Percentiles rank a stretch among this genome's conserved stretches.
phyloP scores from a whole-genome alignment of 2,888 invertebrate genomes.

The Geotrupes spiniger region DNA sequence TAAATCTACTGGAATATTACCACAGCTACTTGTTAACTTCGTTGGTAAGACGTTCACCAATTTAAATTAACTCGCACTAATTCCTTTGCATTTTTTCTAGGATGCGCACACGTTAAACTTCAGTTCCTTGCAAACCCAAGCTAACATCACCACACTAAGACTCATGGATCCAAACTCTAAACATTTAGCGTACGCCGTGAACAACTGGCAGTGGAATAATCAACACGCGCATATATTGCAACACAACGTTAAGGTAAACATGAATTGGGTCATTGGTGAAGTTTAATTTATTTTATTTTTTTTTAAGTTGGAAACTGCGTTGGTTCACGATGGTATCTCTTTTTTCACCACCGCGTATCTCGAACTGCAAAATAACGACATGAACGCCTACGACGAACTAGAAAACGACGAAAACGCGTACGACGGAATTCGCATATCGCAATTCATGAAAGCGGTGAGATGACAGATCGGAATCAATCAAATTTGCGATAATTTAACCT shows the following conservation, averaged over 20 bases:
- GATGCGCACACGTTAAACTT: constrained; percentile 66
- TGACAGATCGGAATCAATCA: not conserved
- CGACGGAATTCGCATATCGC: constrained; percentile 61
- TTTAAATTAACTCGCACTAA: constrained; percentile 1
- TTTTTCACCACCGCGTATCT: constrained; percentile 58
- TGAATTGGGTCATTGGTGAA: not conserved
- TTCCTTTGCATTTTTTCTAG: constrained; percentile 28
- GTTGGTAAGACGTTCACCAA: constrained; percentile 51
- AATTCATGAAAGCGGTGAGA: constrained; percentile 62
- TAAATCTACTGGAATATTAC: constrained; percentile 72
- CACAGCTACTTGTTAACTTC: constrained; percentile 65
- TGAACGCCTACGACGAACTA: constrained; percentile 23
- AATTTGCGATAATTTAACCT: constrained; percentile 3
- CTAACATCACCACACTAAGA: constrained; percentile 69
- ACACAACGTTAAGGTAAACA: not conserved
- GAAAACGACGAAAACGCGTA: constrained; percentile 4
- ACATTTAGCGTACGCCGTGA: constrained; percentile 52
- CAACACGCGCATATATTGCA: too few species aligned
- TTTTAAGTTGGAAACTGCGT: constrained; percentile 62
- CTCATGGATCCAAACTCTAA: constrained; percentile 58
- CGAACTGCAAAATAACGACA: constrained; percentile 29
- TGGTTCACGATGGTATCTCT: constrained; percentile 68
- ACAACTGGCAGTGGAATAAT: constrained; percentile 21
- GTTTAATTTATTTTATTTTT: not conserved
- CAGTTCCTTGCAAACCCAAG: constrained; percentile 58